These are phyloP conservation scores for Megathymus violae DNA, from an alignment of 1,140 invertebrate species.

Conservation along the genomic window DNA sequence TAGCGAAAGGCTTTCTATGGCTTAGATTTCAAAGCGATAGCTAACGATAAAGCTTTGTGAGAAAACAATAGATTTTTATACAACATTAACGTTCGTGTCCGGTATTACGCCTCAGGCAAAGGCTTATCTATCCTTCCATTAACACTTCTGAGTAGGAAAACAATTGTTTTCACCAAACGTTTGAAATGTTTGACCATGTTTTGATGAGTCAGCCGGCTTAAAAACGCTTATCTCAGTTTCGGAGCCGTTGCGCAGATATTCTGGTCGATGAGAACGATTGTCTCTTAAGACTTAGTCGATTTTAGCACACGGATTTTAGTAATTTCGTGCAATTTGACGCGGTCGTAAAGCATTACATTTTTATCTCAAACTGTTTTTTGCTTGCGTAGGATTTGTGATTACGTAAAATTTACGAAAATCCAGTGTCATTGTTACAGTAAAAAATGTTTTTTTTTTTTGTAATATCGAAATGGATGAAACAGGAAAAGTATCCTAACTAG, in stretches of 20 bases:
- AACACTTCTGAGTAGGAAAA: slow-evolving; percentile 45
- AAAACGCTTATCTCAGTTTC: slow-evolving; percentile 39
- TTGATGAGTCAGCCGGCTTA: slow-evolving; percentile 40
- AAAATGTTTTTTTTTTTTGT: background rate
- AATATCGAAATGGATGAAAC: background rate
- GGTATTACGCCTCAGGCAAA: slow-evolving; percentile 33
- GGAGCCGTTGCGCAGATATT: slow-evolving; percentile 39
- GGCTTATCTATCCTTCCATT: slow-evolving; percentile 44
- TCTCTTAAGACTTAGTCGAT: slow-evolving; percentile 18
- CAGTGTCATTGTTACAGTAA: slow-evolving; percentile 8
- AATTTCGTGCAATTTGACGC: slow-evolving; percentile 1
- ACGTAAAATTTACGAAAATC: slow-evolving; percentile 15
- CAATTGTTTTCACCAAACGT: slow-evolving; percentile 44
- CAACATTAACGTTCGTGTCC: slow-evolving; percentile 22
- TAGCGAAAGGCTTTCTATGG: slow-evolving; percentile 17
- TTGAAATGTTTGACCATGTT: slow-evolving; percentile 40
- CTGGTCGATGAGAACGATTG: slow-evolving; percentile 32
- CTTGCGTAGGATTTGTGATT: slow-evolving; percentile 8
- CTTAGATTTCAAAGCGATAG: slow-evolving; percentile 23
- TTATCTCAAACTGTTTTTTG: slow-evolving; percentile 17
- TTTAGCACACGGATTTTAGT: slow-evolving; percentile 18
- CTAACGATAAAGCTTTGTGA: slow-evolving; percentile 12
- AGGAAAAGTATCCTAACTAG: slow-evolving; percentile 4
- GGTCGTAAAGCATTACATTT: slow-evolving; percentile 3
- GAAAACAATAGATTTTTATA: slow-evolving; percentile 23